A percentile compares a stretch with the other conserved stretches of the same genome.
phyloP scores from a whole-genome alignment of 2,113 vertebrate species.

The Atherinomorus stipes region DNA sequence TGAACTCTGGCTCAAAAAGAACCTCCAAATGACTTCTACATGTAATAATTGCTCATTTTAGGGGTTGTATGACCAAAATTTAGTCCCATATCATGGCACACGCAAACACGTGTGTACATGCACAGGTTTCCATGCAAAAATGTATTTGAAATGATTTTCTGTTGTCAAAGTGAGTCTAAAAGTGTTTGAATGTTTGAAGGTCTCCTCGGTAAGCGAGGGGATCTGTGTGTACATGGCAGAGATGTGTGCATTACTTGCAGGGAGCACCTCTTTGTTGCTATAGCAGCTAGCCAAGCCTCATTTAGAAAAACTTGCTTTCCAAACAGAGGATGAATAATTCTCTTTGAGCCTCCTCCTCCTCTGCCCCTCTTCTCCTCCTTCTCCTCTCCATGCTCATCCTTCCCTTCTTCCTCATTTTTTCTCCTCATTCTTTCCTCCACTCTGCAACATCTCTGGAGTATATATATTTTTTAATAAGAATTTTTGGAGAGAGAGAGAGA shows the following conservation, averaged over 20 bases:
- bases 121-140: neutral
- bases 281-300: conserved; percentile 43
- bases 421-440: neutral
- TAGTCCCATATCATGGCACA: too few species aligned
- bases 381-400: neutral
- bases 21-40: too few species aligned
- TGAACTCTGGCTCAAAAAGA: too few species aligned
- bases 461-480: conserved; percentile 47
- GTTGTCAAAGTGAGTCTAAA: conserved; percentile 14
- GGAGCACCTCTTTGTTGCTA: conserved; percentile 49
- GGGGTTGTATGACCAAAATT: too few species aligned
- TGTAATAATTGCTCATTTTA: too few species aligned
- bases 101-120: neutral
- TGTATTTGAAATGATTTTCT: neutral
- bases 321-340: conserved; percentile 89
- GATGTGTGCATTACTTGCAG: conserved; percentile 8
- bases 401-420: conserved; percentile 28
- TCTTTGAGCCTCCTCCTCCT: conserved; percentile 80
- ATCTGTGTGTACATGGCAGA: neutral
- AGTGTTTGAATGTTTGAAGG: neutral
- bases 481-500: too few species aligned
- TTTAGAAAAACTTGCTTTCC: conserved; percentile 81
- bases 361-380: conserved; percentile 21
- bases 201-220: neutral
- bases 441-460: conserved; percentile 27